Conservation (phyloP, 2,888 invertebrate species). For the Sepioteuthis lessoniana region DNA sequence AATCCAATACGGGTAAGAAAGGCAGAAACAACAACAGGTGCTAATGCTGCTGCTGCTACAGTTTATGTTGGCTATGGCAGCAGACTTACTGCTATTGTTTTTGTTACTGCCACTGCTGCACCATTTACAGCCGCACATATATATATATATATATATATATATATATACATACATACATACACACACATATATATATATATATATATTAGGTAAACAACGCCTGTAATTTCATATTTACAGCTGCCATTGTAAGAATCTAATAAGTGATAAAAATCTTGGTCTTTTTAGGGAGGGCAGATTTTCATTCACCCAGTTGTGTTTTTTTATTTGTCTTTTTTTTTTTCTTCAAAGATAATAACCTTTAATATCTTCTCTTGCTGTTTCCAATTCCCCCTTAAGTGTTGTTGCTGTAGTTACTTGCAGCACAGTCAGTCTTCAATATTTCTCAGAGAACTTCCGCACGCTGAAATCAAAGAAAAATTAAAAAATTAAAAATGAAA, state of each 20-base stretch:
- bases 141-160: no score
- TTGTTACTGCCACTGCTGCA: neutral
- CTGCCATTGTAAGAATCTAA: slow-evolving; percentile 20
- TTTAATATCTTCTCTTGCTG: slow-evolving; percentile 14
- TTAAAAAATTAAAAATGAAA: neutral
- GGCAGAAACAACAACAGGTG: neutral
- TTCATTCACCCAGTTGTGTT: slow-evolving; percentile 6
- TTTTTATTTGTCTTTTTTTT: neutral
- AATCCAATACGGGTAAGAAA: neutral
- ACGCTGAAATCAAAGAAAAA: slow-evolving; percentile 42
- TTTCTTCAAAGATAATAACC: neutral
- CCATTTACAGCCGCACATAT: neutral
- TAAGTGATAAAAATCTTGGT: neutral
- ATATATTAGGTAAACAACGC: neutral
- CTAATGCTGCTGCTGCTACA: neutral
- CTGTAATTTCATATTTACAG: slow-evolving; percentile 21
- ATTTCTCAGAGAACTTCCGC: slow-evolving; percentile 45
- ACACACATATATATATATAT: no score
- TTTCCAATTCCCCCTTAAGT: slow-evolving; percentile 23
- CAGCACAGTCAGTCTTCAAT: slow-evolving; percentile 42
- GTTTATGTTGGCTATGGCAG: neutral
- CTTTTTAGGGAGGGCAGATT: slow-evolving; percentile 17
- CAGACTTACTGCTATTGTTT: neutral
- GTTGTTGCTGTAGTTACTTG: slow-evolving; percentile 12
- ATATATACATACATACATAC: no score